phyloP scores from a whole-genome alignment of 2,888 invertebrate genomes.

The Physocephala rufipes region DNA sequence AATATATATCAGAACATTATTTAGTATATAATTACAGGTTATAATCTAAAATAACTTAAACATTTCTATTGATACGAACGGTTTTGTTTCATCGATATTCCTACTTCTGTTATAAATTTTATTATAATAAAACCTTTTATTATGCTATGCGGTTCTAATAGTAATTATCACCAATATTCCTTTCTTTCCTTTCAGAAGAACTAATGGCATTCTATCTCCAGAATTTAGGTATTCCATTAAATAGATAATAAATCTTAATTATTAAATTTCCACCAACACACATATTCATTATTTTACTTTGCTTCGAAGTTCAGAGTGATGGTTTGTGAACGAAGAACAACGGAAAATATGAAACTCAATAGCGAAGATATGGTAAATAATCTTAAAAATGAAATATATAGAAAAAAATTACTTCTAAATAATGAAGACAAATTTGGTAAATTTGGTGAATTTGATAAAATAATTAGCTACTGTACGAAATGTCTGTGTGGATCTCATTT shows the following conservation, averaged over 20 bases:
- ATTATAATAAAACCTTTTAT: too few species aligned
- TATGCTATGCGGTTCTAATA: too few species aligned
- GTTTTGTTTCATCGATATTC: too few species aligned
- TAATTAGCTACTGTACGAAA: slow-evolving; percentile 47
- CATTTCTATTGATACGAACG: too few species aligned
- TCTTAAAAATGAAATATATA: slow-evolving; percentile 37
- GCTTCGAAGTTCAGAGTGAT: slow-evolving; percentile 45
- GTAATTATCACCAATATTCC: too few species aligned
- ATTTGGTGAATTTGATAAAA: not conserved
- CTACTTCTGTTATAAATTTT: too few species aligned
- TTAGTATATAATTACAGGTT: too few species aligned
- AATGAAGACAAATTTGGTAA: slow-evolving; percentile 25
- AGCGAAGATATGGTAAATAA: slow-evolving; percentile 21
- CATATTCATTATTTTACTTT: too few species aligned
- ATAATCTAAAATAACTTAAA: too few species aligned
- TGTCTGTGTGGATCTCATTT: slow-evolving; percentile 66
- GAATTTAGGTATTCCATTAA: too few species aligned
- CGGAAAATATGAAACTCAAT: slow-evolving; percentile 38
- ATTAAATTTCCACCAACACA: not conserved
- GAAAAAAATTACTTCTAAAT: slow-evolving; percentile 35
- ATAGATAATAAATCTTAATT: not conserved
- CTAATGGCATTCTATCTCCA: too few species aligned
- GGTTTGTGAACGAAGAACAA: slow-evolving; percentile 53
- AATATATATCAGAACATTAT: not conserved
- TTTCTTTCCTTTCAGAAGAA: too few species aligned